Conservation (phyloP, 64 coral and sea anemone genomes). For the Dendronephthya gigantea region DNA sequence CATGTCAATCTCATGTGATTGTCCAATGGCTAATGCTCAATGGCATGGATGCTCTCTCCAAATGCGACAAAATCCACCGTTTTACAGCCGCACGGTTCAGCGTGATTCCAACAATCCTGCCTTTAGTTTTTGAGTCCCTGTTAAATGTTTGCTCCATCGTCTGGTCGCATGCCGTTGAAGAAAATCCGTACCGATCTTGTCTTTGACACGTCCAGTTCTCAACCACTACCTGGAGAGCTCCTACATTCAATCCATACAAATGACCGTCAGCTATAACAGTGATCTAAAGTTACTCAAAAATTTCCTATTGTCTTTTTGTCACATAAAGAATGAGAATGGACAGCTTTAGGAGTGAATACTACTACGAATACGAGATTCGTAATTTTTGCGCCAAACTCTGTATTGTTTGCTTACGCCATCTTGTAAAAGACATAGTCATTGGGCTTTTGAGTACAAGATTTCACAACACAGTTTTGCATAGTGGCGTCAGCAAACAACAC, state of each 20-base stretch:
- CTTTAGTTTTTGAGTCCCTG: slow-evolving; percentile 15
- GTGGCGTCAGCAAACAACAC: too few relatives aligned
- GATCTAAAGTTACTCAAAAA: too few relatives aligned
- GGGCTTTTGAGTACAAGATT: too few relatives aligned
- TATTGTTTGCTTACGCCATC: too few relatives aligned
- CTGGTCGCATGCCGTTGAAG: slow-evolving; percentile 14
- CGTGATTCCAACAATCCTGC: neutral
- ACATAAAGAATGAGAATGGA: too few relatives aligned
- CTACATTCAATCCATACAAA: neutral
- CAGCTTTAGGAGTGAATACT: too few relatives aligned
- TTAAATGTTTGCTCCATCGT: slow-evolving; percentile 3
- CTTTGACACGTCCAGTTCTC: slow-evolving; percentile 15
- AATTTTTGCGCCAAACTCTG: too few relatives aligned
- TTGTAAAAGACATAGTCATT: too few relatives aligned
- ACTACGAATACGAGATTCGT: too few relatives aligned
- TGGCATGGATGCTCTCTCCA: neutral
- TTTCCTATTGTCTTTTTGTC: too few relatives aligned
- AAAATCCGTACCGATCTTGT: slow-evolving; percentile 19
- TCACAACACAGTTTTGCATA: too few relatives aligned
- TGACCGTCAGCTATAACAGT: too few relatives aligned
- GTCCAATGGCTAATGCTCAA: neutral
- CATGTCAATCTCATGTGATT: neutral
- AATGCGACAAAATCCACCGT: neutral
- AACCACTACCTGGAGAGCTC: neutral
- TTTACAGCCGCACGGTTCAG: neutral